A percentile compares a stretch with the other conserved stretches of the same genome.
phyloP scores from a whole-genome alignment of 1,140 invertebrate species.

The Tetraneura akinire region DNA sequence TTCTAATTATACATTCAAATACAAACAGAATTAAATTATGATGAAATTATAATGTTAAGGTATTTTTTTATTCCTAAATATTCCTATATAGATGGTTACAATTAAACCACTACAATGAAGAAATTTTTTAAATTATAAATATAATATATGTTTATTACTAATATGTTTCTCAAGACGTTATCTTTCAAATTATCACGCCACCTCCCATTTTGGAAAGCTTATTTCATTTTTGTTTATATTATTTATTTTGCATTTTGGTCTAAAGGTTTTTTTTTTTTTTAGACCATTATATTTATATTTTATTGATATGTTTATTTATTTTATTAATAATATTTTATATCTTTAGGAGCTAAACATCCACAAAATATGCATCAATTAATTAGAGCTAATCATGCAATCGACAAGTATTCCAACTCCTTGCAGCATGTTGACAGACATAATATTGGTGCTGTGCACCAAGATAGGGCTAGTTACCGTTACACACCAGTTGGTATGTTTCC shows the following conservation, averaged over 20 bases:
- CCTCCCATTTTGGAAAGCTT: not conserved
- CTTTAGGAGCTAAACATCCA: constrained; percentile 17
- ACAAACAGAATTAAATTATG: no score
- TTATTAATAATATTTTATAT: constrained; percentile 10
- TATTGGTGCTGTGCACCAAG: constrained; percentile 51
- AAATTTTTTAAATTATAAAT: no score
- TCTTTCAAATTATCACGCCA: not conserved
- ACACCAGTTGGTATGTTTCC: constrained; percentile 50
- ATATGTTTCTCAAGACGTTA: no score
- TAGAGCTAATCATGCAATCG: constrained; percentile 34
- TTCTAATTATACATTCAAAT: no score
- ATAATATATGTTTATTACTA: no score
- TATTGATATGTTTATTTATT: not conserved
- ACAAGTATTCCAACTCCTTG: constrained; percentile 39
- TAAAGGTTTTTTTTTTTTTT: constrained; percentile 49
- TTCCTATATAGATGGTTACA: no score
- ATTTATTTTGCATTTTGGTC: constrained; percentile 34
- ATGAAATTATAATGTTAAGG: no score
- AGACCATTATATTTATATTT: not conserved
- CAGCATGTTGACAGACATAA: constrained; percentile 33
- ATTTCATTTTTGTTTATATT: constrained; percentile 10
- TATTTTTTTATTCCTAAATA: no score
- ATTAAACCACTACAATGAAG: no score
- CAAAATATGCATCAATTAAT: constrained; percentile 40
- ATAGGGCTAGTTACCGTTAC: constrained; percentile 52